These are phyloP conservation scores for Achroia grisella DNA, from an alignment of 1,140 invertebrate genomes.

Conservation along the genomic window DNA sequence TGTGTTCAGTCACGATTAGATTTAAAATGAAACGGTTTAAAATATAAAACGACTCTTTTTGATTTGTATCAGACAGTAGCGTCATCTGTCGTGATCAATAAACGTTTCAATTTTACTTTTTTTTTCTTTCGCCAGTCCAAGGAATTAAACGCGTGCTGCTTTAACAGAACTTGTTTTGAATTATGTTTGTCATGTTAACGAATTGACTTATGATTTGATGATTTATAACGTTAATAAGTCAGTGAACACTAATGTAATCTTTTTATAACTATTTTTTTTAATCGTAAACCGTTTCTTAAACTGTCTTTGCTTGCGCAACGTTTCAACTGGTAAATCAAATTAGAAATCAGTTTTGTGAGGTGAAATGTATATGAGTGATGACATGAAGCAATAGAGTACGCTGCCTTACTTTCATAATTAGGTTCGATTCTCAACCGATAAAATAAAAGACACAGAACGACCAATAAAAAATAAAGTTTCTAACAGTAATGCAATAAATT, in stretches of 20 bases:
- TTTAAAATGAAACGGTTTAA: slow-evolving; percentile 4
- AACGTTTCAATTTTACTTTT: slow-evolving; percentile 15
- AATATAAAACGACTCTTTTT: neutral
- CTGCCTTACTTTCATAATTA: too few species aligned
- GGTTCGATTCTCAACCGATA: too few species aligned
- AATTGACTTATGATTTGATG: neutral
- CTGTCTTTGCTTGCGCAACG: neutral
- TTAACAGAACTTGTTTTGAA: neutral
- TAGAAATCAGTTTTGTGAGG: too few species aligned
- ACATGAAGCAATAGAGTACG: too few species aligned
- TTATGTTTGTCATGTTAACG: neutral
- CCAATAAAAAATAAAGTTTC: too few species aligned
- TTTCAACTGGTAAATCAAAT: too few species aligned
- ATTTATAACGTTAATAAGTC: neutral
- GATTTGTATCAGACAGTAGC: slow-evolving; percentile 17
- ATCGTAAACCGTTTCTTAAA: neutral
- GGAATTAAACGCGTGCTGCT: neutral
- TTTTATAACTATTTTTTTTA: too few species aligned
- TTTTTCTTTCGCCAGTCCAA: neutral
- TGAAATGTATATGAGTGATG: too few species aligned
- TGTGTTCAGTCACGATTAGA: neutral
- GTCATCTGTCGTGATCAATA: slow-evolving; percentile 38
- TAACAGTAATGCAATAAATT: too few species aligned
- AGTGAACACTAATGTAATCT: too few species aligned
- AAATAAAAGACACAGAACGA: too few species aligned